Evolutionary conservation across 92 coral and sea anemone species (phyloP).

Genomic region (Paramuricea clavata): DNA sequence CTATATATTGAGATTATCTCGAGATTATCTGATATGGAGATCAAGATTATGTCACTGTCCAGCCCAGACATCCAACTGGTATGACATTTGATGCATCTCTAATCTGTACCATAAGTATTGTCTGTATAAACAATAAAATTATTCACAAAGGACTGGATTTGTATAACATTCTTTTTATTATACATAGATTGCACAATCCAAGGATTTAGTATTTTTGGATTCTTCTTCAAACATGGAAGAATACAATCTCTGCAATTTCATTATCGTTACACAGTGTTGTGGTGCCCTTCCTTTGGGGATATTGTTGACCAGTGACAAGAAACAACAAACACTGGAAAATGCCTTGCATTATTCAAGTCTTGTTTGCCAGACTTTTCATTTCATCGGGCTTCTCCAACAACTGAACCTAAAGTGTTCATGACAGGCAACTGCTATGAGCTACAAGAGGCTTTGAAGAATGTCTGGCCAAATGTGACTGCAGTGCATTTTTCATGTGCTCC

Average conservation of each 20-base stretch:
- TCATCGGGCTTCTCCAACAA: neutral
- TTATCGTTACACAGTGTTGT: constrained; percentile 4
- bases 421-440: constrained; percentile 33
- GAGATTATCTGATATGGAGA: too few species aligned
- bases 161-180: too few species aligned
- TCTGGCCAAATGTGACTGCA: constrained; percentile 16
- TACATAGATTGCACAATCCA: neutral
- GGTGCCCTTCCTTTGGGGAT: constrained; percentile 43
- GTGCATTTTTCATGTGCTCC: constrained; percentile 38
- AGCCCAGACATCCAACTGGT: too few species aligned
- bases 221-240: constrained; percentile 7
- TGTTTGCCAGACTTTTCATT: neutral
- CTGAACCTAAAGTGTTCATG: constrained; percentile 25
- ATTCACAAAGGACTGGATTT: too few species aligned
- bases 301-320: constrained; percentile 24
- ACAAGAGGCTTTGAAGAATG: constrained; percentile 13
- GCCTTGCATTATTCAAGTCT: constrained; percentile 21
- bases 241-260: neutral
- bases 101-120: too few species aligned
- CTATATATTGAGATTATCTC: too few species aligned
- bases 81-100: too few species aligned
- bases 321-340: constrained; percentile 20
- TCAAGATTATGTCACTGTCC: too few species aligned
- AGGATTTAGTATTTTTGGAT: neutral
- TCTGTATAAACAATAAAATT: too few species aligned